A percentile compares a stretch with the other conserved stretches of the same genome.
phyloP scores from a whole-genome alignment of 2,113 vertebrate species.

The Epinephelus moara region DNA sequence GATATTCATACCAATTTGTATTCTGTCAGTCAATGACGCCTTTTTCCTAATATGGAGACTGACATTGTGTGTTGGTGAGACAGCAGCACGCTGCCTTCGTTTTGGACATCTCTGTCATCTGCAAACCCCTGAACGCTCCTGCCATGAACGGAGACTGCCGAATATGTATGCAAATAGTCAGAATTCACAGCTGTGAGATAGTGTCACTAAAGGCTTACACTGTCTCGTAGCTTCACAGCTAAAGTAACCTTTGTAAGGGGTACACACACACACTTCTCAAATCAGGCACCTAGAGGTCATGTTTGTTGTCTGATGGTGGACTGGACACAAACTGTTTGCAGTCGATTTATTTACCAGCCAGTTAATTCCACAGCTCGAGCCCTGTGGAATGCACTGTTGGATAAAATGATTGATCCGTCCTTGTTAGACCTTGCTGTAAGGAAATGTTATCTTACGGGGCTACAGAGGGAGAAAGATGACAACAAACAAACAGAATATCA shows the following conservation, averaged over 20 bases:
- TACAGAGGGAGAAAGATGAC: neutral
- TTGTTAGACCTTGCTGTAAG: constrained; percentile 49
- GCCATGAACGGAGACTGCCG: neutral
- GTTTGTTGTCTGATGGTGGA: constrained; percentile 41
- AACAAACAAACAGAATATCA: neutral
- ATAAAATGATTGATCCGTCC: constrained; percentile 47
- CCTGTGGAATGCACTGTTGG: constrained; percentile 16
- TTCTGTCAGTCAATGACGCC: neutral
- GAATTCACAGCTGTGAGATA: neutral
- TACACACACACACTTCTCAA: neutral
- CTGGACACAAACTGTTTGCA: constrained; percentile 37
- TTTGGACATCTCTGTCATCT: constrained; percentile 7
- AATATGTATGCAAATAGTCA: neutral
- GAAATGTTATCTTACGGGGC: constrained; percentile 2
- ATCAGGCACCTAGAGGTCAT: constrained; percentile 8
- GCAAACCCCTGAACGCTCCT: neutral
- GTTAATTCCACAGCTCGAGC: constrained; percentile 45
- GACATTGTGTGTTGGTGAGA: neutral
- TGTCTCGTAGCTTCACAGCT: constrained; percentile 13
- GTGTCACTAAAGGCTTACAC: neutral
- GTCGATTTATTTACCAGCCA: constrained; percentile 46
- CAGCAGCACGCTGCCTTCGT: neutral
- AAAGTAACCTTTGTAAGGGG: neutral
- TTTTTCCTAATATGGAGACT: neutral
- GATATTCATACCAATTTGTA: neutral